Base-by-base conservation (phyloP, 2,888 invertebrate genomes). In the Sceliomorpha sp. region DNA sequence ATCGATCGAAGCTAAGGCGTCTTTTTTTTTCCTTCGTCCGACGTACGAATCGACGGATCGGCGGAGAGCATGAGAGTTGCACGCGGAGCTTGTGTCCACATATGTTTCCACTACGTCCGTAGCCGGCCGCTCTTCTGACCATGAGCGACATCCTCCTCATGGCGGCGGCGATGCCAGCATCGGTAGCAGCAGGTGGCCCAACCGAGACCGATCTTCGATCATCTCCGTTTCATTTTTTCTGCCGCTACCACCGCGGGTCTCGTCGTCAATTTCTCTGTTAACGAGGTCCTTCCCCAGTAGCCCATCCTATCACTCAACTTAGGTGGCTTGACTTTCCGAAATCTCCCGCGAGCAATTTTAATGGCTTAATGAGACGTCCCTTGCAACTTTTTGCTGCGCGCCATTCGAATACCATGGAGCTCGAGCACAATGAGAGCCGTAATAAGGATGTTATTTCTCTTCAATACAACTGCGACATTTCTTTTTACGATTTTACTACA, bases 91-190 rank as follows among this genome's bases (percentile, higher is more conserved):
- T 56, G 55, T 45, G 51, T 66, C 56, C 70, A 72, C 68, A 48
- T 74, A 47, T 59, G 74, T 71, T 67, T 62, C 45, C 2, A 29
- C 29, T 40, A 48, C 50, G 72, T 73, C 74, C 72, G 63, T 67
- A 44, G n/a, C n/a, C n/a, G 70, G 74, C 73, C 36, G 74, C 55
- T n/a, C n/a, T 48, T 31, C 56, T 58, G 62, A 64, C 67, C 64
- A 62, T 70, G 70, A 58, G 63, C 56, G 26, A 53, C 29, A 42
- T 58, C 59, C 55, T 34, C n/a, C n/a, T n/a, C n/a, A n/a, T n/a
- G 71, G 67, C 66, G 70, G 51, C 50, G 24, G 48, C 56, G 45
- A 51, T 60, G 48, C 63, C 37, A 29, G 29, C 45, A 50, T 50
- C 47, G 20, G 36, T 26, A 12, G 39, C 36, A 44, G 53, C 70